phyloP scores from a whole-genome alignment of 2,113 vertebrate genomes.

The Nothobranchius furzeri region DNA sequence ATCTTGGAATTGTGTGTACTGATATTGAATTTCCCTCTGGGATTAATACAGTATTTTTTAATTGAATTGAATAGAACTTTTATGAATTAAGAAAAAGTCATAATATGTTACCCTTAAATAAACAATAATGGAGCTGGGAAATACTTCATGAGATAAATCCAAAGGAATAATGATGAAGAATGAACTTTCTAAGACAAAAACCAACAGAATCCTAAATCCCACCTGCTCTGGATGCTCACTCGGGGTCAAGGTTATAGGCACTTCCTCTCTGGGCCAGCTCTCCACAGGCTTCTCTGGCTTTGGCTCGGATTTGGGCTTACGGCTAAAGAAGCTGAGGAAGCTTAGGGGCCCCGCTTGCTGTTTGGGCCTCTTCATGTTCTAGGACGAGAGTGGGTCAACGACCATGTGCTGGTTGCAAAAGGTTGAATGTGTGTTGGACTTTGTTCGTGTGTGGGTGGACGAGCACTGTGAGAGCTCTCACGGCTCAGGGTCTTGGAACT shows the following conservation, averaged over 20 bases:
- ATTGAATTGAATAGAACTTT: too few species aligned
- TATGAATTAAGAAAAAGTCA: too few species aligned
- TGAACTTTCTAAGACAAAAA: not conserved
- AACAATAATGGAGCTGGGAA: too few species aligned
- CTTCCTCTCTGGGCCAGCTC: conserved; percentile 61
- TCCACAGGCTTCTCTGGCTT: conserved; percentile 50
- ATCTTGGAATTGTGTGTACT: too few species aligned
- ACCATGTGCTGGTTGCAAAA: conserved; percentile 49
- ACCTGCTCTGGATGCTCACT: conserved; percentile 74
- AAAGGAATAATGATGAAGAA: not conserved
- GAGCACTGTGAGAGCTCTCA: conserved; percentile 43
- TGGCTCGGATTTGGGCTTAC: conserved; percentile 78
- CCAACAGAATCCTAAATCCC: conserved; percentile 6
- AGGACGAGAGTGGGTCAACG: conserved; percentile 50
- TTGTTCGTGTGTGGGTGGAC: not conserved
- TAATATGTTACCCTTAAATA: too few species aligned
- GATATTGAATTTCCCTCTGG: too few species aligned
- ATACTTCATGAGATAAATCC: too few species aligned
- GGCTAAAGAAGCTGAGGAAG: conserved; percentile 81
- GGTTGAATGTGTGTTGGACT: conserved; percentile 20
- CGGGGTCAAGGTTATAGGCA: conserved; percentile 63
- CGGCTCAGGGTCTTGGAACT: conserved; percentile 46
- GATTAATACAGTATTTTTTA: too few species aligned
- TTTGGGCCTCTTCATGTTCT: conserved; percentile 81
- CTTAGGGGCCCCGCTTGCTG: conserved; percentile 73